Evolutionary conservation across 2,888 invertebrate genomes (phyloP).

Genomic region (Drosophila flavopinicola): DNA sequence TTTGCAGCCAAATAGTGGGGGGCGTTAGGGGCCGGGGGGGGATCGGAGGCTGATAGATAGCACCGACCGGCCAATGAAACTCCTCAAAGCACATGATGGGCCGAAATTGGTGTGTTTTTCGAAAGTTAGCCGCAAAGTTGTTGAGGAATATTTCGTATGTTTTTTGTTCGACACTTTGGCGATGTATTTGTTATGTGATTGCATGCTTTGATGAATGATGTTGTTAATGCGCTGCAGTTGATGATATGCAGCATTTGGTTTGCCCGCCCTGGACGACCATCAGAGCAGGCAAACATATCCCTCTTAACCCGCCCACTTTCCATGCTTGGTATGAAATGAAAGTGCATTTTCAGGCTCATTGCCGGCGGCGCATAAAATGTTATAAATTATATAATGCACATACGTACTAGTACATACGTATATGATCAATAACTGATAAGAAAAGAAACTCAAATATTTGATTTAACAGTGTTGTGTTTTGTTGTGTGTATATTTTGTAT

Average conservation of each 20-base stretch:
- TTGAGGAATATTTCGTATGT: constrained; percentile 59
- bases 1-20: constrained; percentile 30
- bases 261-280: constrained; percentile 41
- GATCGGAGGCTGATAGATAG: too few species aligned
- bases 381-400: neutral
- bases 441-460: constrained; percentile 48
- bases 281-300: constrained; percentile 76
- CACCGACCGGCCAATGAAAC: constrained; percentile 50
- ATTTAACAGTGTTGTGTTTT: constrained; percentile 32
- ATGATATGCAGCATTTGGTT: constrained; percentile 52
- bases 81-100: constrained; percentile 64
- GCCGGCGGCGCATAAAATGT: neutral
- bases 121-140: constrained; percentile 38
- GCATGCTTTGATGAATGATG: constrained; percentile 53
- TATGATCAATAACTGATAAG: constrained; percentile 9
- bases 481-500: constrained; percentile 43
- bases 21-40: constrained; percentile 53
- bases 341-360: constrained; percentile 40
- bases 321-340: constrained; percentile 71
- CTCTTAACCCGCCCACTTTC: constrained; percentile 82
- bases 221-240: constrained; percentile 38
- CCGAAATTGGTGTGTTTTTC: constrained; percentile 52
- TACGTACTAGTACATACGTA: neutral
- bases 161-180: constrained; percentile 28
- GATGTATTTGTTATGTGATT: constrained; percentile 39